Base-by-base conservation (phyloP, 2,113 vertebrate species). In the Tragelaphus buxtoni region DNA sequence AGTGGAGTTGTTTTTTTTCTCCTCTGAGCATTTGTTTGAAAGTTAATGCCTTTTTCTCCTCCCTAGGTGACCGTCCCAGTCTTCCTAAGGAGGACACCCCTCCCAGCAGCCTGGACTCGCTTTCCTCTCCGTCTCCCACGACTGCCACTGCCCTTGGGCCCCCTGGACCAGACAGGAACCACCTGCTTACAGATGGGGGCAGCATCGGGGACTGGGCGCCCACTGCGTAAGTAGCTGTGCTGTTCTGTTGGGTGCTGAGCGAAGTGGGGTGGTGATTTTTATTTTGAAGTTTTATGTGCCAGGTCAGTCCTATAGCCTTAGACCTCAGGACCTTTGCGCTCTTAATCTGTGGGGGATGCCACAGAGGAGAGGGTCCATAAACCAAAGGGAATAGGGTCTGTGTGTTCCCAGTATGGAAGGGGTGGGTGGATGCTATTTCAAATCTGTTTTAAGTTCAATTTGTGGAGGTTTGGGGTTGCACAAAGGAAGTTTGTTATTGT, bases 111-210 rank as follows among this genome's bases (percentile, higher is more conserved):
- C 99, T 99, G 32, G 99, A 99, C 98, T 99, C 99, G 0, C 99
- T 99, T 28, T 99, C 99, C 30, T 99, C 99, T 22, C 99, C 99
- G 3, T 99, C 99, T n/a, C 99, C 99, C 0, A 99, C 98, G 0
- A 98, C 93, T 17, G 95, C 97, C 6, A 65, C 98, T 79, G 97
- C 98, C 4, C 99, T 98, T 32, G 99, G 98, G 32, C 98, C 99
- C 0, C 96, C 97, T 0, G 98, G 98, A 76, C 98, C 98, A 96
- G 98, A 98, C 4, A 99, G 97, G 96, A 99, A 99, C 74, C 97
- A 98, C 93, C 98, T 99, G 11, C 96, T 97, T 39, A 5, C 97
- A 96, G 99, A 98, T 32, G 98, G 97, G 0, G 97, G 97, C 69
- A 98, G 98, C 96, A 96, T 97, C 65, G 98, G 97, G 85, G 99